Percentiles rank a stretch among this genome's conserved stretches.
Evolutionary conservation across 1,140 invertebrate genomes (phyloP).

Genomic region (Brachionus sp.): DNA sequence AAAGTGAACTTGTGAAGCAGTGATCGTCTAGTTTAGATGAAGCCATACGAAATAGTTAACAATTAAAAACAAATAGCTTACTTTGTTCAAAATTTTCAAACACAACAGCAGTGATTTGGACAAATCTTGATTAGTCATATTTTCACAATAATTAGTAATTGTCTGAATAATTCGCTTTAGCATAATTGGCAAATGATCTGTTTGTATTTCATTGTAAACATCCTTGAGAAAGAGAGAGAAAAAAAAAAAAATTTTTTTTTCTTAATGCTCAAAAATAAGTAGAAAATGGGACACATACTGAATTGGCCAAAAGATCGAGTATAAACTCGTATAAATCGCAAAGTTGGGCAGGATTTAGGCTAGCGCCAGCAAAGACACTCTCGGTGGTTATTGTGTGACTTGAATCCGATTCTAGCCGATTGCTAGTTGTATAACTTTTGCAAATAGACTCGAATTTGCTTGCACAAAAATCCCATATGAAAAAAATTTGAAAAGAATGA

Average conservation of each 20-base stretch:
- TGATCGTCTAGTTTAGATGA: background rate
- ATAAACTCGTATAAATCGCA: constrained; percentile 74
- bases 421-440: constrained; percentile 43
- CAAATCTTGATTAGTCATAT: constrained; percentile 66
- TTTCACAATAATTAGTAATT: constrained; percentile 64
- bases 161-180: constrained; percentile 66
- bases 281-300: constrained; percentile 45
- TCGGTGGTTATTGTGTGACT: constrained; percentile 46
- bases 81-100: constrained; percentile 72
- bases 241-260: background rate
- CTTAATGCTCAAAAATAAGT: background rate
- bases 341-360: constrained; percentile 58
- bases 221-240: constrained; percentile 58
- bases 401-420: background rate
- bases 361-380: background rate
- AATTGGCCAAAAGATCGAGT: constrained; percentile 71
- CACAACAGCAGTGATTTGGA: constrained; percentile 67
- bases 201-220: constrained; percentile 74
- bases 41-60: constrained; percentile 57
- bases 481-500: constrained; percentile 75
- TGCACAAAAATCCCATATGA: constrained; percentile 79
- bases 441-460: constrained; percentile 69
- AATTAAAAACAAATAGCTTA: constrained; percentile 63
- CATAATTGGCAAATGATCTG: constrained; percentile 72
- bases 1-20: no score